Percentiles rank a stretch among this genome's conserved stretches.
phyloP scores from a whole-genome alignment of 2,113 vertebrate genomes.

The Nesogale talazaci region DNA sequence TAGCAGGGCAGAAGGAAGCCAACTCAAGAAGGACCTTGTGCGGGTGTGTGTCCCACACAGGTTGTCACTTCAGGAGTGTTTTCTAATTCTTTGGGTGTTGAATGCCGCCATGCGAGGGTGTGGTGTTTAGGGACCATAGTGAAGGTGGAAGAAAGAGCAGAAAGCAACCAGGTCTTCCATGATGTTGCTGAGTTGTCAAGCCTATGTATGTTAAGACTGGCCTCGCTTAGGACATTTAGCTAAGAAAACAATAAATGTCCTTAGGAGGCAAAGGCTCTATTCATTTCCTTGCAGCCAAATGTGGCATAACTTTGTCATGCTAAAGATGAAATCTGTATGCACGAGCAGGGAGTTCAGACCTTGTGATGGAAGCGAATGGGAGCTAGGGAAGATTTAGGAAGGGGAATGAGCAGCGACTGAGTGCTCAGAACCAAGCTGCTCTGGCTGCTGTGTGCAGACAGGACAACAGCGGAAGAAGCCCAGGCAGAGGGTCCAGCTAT shows the following conservation, averaged over 20 bases:
- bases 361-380: background rate
- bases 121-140: background rate
- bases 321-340: background rate
- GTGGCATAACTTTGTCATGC: background rate
- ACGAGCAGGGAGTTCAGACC: background rate
- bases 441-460: background rate
- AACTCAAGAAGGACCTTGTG: background rate
- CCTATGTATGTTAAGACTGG: background rate
- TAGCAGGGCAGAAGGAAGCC: background rate
- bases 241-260: background rate
- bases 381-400: background rate
- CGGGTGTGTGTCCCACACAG: background rate
- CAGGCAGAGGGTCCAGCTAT: background rate
- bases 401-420: background rate
- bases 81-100: constrained; percentile 16
- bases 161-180: background rate
- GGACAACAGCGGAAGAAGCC: background rate
- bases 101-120: background rate
- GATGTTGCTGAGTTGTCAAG: background rate
- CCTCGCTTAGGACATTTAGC: background rate
- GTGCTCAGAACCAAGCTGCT: background rate
- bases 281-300: background rate
- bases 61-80: background rate
- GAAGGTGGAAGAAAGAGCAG: background rate
- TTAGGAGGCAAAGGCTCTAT: background rate